phyloP scores from a whole-genome alignment of 2,888 invertebrate genomes.

The Cataglyphis rosenhaueri region DNA sequence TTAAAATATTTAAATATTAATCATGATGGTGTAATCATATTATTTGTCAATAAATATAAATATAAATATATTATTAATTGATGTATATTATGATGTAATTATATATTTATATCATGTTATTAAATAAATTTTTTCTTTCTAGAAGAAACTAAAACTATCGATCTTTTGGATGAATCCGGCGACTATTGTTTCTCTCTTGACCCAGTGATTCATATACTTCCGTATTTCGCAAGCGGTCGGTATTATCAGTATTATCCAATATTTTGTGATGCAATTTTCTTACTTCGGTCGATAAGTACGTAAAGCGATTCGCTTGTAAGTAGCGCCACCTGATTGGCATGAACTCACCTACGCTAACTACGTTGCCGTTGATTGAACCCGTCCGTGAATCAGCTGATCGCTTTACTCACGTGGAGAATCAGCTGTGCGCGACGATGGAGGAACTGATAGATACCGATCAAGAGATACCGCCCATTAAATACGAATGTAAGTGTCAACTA shows the following conservation, averaged over 20 bases:
- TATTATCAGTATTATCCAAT: conserved; percentile 7
- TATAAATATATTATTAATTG: too few relatives aligned
- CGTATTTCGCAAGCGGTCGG: neutral
- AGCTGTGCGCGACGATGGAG: conserved; percentile 80
- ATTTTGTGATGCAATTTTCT: too few relatives aligned
- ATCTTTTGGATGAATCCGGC: neutral
- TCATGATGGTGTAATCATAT: too few relatives aligned
- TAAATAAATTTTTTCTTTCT: neutral
- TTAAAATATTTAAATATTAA: too few relatives aligned
- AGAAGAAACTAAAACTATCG: neutral
- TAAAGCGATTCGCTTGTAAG: conserved; percentile 40
- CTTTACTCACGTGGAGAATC: conserved; percentile 80
- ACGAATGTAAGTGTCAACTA: conserved; percentile 91
- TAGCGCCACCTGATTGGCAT: conserved; percentile 72
- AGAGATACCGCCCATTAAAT: conserved; percentile 89
- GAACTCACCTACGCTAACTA: conserved; percentile 44
- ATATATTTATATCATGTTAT: too few relatives aligned
- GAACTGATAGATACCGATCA: conserved; percentile 88
- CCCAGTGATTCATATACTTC: neutral
- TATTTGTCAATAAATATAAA: too few relatives aligned
- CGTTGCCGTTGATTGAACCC: conserved; percentile 74
- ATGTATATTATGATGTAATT: too few relatives aligned
- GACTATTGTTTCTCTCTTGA: neutral
- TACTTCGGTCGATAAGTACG: conserved; percentile 57
- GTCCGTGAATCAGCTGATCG: conserved; percentile 83